These are phyloP conservation scores for Corythucha ciliata DNA, from an alignment of 2,888 invertebrate genomes.

Conservation along the genomic window DNA sequence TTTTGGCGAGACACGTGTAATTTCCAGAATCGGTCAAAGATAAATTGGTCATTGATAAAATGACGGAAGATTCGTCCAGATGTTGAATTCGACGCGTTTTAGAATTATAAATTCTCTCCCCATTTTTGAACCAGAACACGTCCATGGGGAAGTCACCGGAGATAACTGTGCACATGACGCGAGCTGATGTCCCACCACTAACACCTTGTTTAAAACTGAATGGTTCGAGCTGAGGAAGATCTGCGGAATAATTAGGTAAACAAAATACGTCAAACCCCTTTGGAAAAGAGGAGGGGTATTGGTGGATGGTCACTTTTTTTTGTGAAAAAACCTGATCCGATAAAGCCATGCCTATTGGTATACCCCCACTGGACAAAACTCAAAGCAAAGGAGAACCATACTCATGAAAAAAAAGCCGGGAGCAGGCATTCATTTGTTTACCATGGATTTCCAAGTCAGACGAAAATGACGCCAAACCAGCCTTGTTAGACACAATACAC, in stretches of 20 bases:
- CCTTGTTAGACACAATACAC: conserved; percentile 54
- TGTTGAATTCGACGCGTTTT: conserved; percentile 29
- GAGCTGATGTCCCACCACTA: conserved; percentile 46
- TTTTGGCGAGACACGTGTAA: conserved; percentile 42
- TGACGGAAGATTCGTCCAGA: conserved; percentile 45
- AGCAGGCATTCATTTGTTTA: conserved; percentile 40
- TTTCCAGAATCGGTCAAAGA: conserved; percentile 41
- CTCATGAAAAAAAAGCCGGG: no score
- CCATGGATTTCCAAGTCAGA: conserved; percentile 52
- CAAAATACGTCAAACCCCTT: conserved; percentile 2
- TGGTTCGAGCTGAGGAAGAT: conserved; percentile 46
- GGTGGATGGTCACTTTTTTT: no score
- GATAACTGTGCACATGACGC: conserved; percentile 49
- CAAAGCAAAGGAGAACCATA: no score
- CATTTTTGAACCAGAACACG: conserved; percentile 51
- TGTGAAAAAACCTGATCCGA: no score
- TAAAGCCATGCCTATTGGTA: no score
- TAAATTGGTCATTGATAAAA: conserved; percentile 44
- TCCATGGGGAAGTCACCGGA: conserved; percentile 65
- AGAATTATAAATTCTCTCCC: conserved; percentile 34
- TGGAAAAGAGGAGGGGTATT: no score
- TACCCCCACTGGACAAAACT: no score
- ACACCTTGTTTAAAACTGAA: conserved; percentile 46
- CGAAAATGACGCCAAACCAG: conserved; percentile 49
- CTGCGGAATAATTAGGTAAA: conserved; percentile 28